phyloP scores from a whole-genome alignment of 1,140 invertebrate species.

The Platorchestia sp. region DNA sequence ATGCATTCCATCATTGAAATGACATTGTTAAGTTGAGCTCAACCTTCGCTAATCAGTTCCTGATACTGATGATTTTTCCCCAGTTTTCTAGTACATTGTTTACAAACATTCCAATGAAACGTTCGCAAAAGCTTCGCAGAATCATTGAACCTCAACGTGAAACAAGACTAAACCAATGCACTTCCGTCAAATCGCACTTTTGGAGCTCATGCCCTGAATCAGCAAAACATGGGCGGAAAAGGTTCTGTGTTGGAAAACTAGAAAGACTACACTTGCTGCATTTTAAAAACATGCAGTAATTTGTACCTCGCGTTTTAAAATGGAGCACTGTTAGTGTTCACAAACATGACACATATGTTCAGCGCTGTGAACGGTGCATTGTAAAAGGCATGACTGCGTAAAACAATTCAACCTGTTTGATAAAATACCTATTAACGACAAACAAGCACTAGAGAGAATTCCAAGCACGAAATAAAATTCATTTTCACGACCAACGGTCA shows the following conservation, averaged over 20 bases:
- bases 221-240: neutral
- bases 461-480: neutral
- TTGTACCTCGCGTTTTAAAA: neutral
- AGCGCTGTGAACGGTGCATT: neutral
- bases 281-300: neutral
- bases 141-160: neutral
- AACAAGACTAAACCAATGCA: neutral
- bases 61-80: neutral
- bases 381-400: neutral
- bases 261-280: neutral
- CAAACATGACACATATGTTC: neutral
- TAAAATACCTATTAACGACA: neutral
- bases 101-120: too few relatives aligned
- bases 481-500: neutral
- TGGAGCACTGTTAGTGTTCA: neutral
- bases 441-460: neutral
- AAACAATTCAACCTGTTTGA: neutral
- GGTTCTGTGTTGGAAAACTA: neutral
- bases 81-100: neutral
- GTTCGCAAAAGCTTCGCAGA: neutral
- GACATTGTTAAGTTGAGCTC: neutral
- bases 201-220: neutral
- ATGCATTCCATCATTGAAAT: neutral
- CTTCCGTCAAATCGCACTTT: neutral
- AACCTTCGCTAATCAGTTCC: neutral